Percentiles rank a stretch among this genome's conserved stretches.
phyloP scores from a whole-genome alignment of 2,113 vertebrate genomes.

The Lepidiolamprologus cunningtoni region DNA sequence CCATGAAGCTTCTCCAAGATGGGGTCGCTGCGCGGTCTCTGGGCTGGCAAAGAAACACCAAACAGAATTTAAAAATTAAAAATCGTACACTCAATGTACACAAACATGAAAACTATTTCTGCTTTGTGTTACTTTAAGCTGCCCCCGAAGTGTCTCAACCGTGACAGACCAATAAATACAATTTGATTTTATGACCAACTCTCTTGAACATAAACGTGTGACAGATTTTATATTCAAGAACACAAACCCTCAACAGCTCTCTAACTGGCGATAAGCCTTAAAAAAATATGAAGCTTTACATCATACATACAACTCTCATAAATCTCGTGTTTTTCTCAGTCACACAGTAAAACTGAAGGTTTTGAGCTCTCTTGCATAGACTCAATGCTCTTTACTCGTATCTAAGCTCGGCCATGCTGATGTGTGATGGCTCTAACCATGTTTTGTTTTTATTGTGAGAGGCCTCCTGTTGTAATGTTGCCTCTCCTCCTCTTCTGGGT shows the following conservation, averaged over 20 bases:
- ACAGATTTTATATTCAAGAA: not conserved
- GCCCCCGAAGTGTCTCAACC: accelerated
- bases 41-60: not conserved
- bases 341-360: not conserved
- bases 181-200: not conserved
- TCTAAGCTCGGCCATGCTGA: not conserved
- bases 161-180: not conserved
- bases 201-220: not conserved
- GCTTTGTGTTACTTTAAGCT: not conserved
- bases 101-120: not conserved
- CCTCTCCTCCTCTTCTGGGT: not conserved
- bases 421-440: not conserved
- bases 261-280: not conserved
- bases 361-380: not conserved
- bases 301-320: not conserved
- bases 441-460: not conserved
- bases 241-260: too few relatives aligned
- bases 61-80: not conserved
- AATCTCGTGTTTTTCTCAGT: not conserved
- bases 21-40: slow-evolving; percentile 7
- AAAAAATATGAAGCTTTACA: not conserved
- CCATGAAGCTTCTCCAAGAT: slow-evolving; percentile 29
- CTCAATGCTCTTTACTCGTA: not conserved
- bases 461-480: not conserved
- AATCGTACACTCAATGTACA: not conserved